phyloP scores from a whole-genome alignment of 2,888 invertebrate species.

The Drosophila picticornis region DNA sequence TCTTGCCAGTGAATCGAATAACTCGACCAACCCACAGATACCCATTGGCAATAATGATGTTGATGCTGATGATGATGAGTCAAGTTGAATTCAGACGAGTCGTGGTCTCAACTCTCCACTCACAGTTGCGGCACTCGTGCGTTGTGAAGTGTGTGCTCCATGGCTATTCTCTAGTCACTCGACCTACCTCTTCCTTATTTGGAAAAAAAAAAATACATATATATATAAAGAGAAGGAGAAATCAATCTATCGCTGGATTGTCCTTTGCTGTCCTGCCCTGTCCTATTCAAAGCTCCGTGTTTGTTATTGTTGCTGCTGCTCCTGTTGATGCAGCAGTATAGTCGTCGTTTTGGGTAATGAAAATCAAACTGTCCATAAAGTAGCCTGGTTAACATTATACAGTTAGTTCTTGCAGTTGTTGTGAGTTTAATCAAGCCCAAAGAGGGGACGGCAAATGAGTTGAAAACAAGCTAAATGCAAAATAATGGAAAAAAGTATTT shows the following conservation, averaged over 20 bases:
- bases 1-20: slow-evolving; percentile 61
- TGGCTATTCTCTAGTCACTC: slow-evolving; percentile 13
- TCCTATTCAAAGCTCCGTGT: slow-evolving; percentile 3
- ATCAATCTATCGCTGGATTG: slow-evolving; percentile 23
- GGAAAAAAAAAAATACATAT: neutral
- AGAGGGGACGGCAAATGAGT: neutral
- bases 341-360: slow-evolving; percentile 52
- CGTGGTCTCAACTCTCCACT: slow-evolving; percentile 7
- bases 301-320: slow-evolving; percentile 22
- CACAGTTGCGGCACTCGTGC: slow-evolving; percentile 27
- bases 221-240: neutral
- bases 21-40: slow-evolving; percentile 24
- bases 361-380: slow-evolving; percentile 53
- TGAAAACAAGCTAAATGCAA: neutral
- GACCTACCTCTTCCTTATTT: slow-evolving; percentile 2
- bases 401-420: slow-evolving; percentile 2
- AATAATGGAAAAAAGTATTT: neutral
- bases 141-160: slow-evolving; percentile 27
- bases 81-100: slow-evolving; percentile 14
- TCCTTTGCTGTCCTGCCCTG: slow-evolving; percentile 7
- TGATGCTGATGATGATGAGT: slow-evolving; percentile 23
- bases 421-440: neutral
- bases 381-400: slow-evolving; percentile 15
- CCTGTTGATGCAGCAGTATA: slow-evolving; percentile 27
- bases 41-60: slow-evolving; percentile 24